phyloP scores from a whole-genome alignment of 1,140 invertebrate genomes.

The Danaus melanippus region DNA sequence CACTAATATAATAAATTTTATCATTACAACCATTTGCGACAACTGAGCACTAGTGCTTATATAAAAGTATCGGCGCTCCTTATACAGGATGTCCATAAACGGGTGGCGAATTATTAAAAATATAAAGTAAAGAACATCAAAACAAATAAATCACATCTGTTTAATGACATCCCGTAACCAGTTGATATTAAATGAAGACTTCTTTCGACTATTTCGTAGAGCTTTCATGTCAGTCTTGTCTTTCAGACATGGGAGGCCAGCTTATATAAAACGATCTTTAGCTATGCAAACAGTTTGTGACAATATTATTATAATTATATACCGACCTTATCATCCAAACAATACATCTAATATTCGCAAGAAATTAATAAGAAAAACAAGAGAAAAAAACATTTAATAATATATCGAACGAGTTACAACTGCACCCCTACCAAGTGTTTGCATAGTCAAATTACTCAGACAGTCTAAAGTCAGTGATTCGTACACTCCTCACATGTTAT shows the following conservation, averaged over 20 bases:
- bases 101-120: slow-evolving; percentile 13
- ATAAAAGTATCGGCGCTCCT: slow-evolving; percentile 50
- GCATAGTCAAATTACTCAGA: too few species aligned
- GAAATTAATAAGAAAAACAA: too few species aligned
- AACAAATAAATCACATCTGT: slow-evolving; percentile 27
- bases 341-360: too few species aligned
- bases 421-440: too few species aligned
- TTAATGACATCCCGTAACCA: slow-evolving; percentile 38
- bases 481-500: too few species aligned
- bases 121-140: slow-evolving; percentile 2
- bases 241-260: slow-evolving; percentile 38
- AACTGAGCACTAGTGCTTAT: slow-evolving; percentile 62
- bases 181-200: slow-evolving; percentile 17
- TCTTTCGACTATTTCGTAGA: slow-evolving; percentile 44
- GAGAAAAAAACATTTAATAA: too few species aligned
- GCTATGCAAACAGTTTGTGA: slow-evolving; percentile 2
- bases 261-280: slow-evolving; percentile 4
- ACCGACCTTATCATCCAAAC: too few species aligned
- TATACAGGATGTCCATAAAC: slow-evolving; percentile 49
- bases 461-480: too few species aligned
- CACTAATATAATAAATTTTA: slow-evolving; percentile 58
- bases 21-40: slow-evolving; percentile 67
- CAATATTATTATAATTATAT: background rate
- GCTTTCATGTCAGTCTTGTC: slow-evolving; percentile 56
- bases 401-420: too few species aligned